Percentiles rank a stretch among this genome's conserved stretches.
These are phyloP conservation scores for Rhinoraja longicauda DNA, from an alignment of 2,797 vertebrate species.

Conservation along the genomic window DNA sequence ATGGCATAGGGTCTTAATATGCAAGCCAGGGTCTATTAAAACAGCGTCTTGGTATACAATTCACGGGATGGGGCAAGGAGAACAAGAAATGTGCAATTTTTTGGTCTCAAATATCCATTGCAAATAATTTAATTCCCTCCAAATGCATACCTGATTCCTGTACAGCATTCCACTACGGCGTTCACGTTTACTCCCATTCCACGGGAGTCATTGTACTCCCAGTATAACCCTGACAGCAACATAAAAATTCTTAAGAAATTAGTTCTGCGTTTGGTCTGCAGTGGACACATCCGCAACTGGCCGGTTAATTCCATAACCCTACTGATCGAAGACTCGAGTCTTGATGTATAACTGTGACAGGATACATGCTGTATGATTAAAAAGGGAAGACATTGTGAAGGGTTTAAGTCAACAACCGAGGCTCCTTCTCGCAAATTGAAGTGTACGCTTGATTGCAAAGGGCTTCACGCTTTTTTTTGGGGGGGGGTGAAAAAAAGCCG, in stretches of 20 bases:
- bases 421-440: not conserved
- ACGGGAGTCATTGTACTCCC: not conserved
- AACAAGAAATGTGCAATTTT: not conserved
- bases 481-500: not conserved
- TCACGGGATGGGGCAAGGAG: not conserved
- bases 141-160: constrained; percentile 26
- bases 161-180: constrained; percentile 7
- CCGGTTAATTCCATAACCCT: not conserved
- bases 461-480: not conserved
- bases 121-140: not conserved
- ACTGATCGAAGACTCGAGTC: not conserved
- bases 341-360: not conserved
- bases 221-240: constrained; percentile 17
- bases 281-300: not conserved
- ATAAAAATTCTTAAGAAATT: constrained; percentile 21
- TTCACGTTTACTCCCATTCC: constrained; percentile 25
- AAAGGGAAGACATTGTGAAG: not conserved
- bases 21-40: no score
- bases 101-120: not conserved
- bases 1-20: not conserved
- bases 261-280: constrained; percentile 14
- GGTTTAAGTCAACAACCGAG: constrained; percentile 11
- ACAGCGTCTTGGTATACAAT: not conserved
- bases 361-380: not conserved
- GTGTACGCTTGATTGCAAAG: constrained; percentile 12